Conservation (phyloP, 1,140 invertebrate species). For the Drosophila tsacasi region DNA sequence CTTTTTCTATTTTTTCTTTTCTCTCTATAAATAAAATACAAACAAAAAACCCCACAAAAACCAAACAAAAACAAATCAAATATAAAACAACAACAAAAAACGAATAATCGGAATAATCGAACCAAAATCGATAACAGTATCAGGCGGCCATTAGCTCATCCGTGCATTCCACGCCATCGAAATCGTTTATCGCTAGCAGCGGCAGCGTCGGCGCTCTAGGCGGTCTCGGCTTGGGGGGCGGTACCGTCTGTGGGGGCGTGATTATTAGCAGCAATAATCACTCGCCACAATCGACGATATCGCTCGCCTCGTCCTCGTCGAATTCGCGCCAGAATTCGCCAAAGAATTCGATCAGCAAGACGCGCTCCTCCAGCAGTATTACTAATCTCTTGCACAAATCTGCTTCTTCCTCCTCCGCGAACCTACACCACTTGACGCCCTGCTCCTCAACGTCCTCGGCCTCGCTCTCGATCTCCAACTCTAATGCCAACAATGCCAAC, state of each 20-base stretch:
- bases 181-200: constrained; percentile 86
- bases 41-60: constrained; percentile 19
- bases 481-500: constrained; percentile 20
- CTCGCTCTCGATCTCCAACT: constrained; percentile 38
- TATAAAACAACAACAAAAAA: constrained; percentile 18
- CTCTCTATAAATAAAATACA: constrained; percentile 53
- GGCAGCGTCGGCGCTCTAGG: constrained; percentile 51
- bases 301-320: constrained; percentile 86
- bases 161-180: constrained; percentile 87
- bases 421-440: constrained; percentile 68
- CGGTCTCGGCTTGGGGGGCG: constrained; percentile 69
- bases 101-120: constrained; percentile 34
- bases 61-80: constrained; percentile 47
- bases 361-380: constrained; percentile 85
- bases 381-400: constrained; percentile 85
- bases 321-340: constrained; percentile 86
- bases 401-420: constrained; percentile 84
- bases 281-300: constrained; percentile 84
- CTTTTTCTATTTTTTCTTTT: constrained; percentile 83
- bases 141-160: constrained; percentile 86
- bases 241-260: constrained; percentile 68
- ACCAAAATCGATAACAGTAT: constrained; percentile 69
- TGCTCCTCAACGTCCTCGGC: constrained; percentile 40
- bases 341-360: constrained; percentile 86
- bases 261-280: constrained; percentile 79